Percentiles rank a stretch among this genome's conserved stretches.
Evolutionary conservation across 1,140 invertebrate genomes (phyloP).

Genomic region (Plodia interpunctella): DNA sequence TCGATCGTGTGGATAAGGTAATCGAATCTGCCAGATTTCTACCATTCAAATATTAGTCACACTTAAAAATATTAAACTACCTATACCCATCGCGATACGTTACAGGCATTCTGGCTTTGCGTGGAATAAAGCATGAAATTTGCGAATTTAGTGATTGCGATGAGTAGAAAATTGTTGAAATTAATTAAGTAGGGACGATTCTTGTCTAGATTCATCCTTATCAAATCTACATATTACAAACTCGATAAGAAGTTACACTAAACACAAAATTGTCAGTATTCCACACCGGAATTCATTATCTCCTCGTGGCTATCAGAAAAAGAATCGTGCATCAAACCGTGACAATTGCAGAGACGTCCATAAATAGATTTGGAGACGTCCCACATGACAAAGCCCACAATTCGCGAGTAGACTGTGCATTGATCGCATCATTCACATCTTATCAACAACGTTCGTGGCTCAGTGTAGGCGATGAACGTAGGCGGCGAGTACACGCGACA

Average conservation of each 20-base stretch:
- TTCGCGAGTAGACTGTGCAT: not conserved
- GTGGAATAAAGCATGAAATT: too few species aligned
- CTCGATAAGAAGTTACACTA: too few species aligned
- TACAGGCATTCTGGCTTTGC: too few species aligned
- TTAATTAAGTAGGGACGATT: too few species aligned
- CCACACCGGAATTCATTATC: too few species aligned
- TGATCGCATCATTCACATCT: not conserved
- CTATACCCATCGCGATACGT: too few species aligned
- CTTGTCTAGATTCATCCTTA: too few species aligned
- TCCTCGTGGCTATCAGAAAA: not conserved
- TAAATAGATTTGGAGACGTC: not conserved
- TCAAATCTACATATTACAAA: too few species aligned
- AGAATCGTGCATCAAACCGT: not conserved
- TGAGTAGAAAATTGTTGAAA: too few species aligned
- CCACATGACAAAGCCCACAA: not conserved
- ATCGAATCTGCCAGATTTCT: not conserved
- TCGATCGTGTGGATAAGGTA: not conserved
- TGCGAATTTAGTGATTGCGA: too few species aligned
- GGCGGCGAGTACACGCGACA: slow-evolving; percentile 1
- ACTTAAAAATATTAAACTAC: not conserved
- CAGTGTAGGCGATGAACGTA: not conserved
- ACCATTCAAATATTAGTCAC: not conserved
- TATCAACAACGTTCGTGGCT: not conserved
- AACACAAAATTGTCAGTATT: too few species aligned
- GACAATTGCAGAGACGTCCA: not conserved